Base-by-base conservation (phyloP, 1,140 invertebrate genomes). In the Pseudoatta argentina region DNA sequence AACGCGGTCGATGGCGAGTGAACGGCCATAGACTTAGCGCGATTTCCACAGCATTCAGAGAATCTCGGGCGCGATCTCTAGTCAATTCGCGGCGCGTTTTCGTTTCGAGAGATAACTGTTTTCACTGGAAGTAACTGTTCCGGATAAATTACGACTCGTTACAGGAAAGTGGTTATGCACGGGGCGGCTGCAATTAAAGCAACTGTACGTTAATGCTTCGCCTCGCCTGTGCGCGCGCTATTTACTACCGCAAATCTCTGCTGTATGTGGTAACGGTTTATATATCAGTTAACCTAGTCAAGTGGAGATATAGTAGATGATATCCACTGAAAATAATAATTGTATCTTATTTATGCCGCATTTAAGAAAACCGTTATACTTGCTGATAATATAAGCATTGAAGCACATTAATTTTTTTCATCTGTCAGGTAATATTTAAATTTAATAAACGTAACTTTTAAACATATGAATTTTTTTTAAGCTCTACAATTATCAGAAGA, bases 161-260 rank as follows among this genome's bases (percentile, higher is more conserved):
- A 55, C 78, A 88, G 88, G 86, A 89, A 91, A 91, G 89, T 91
- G 90, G 87, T 88, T 91, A 79, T 72, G 79, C 78, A 73, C 72
- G 44, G 86, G 87, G 78, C 64, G 75, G 59, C 67, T 86, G 85
- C 83, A 90, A 90, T 89, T 90, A 90, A 90, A 57, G 76, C 85
- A 87, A 86, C 75, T 66, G 87, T 78, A 73, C 79, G 61, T 76
- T 69, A 66, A 18, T 63, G 24, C 69, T 14, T 55, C 53, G 67
- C 18, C 34, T 82, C 53, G 44, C 6, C 18, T 8, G 4, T 39
- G 27, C 51, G 59, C 16, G 44, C 51, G 16, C 53, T 51, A 64
- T 79, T 81, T 81, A 64, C 21, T 44, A 39, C 66, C 55, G 18
- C 69, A n/a, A 83, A 83, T 83, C 39, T 63, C 18, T 18, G 18